Evolutionary conservation across 2,113 vertebrate species (phyloP).

Genomic region (Myodes glareolus): DNA sequence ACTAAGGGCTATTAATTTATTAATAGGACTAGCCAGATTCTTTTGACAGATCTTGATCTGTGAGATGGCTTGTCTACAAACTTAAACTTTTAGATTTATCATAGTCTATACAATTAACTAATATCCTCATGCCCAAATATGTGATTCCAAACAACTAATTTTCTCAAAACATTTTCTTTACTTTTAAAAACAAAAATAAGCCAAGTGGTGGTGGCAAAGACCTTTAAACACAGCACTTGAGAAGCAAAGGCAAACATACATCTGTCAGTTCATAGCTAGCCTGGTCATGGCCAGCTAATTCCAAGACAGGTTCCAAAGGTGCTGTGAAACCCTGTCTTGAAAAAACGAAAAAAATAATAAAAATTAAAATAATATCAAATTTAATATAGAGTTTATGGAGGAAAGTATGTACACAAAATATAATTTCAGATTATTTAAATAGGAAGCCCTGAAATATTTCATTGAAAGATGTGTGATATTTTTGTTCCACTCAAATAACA

Average conservation of each 20-base stretch:
- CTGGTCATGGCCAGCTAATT: too few relatives aligned
- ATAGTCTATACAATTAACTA: neutral
- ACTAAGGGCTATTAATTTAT: neutral
- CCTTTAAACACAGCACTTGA: too few relatives aligned
- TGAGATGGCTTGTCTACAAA: neutral
- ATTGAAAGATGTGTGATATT: neutral
- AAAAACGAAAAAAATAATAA: neutral
- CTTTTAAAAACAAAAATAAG: neutral
- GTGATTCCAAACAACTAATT: neutral
- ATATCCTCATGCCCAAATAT: neutral
- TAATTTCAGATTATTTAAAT: neutral
- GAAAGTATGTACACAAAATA: neutral
- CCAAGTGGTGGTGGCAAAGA: too few relatives aligned
- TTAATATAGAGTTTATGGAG: neutral
- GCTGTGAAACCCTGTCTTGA: too few relatives aligned
- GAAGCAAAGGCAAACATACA: too few relatives aligned
- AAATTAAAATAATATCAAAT: neutral
- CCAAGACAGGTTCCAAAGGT: too few relatives aligned
- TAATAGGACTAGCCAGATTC: neutral
- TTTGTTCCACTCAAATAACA: neutral
- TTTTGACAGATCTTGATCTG: neutral
- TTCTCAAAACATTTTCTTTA: too few relatives aligned
- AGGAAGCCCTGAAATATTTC: neutral
- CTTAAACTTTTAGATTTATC: neutral
- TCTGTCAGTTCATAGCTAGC: too few relatives aligned